Conservation (phyloP, 2,888 invertebrate species). For the Cerastis rubricosa region DNA sequence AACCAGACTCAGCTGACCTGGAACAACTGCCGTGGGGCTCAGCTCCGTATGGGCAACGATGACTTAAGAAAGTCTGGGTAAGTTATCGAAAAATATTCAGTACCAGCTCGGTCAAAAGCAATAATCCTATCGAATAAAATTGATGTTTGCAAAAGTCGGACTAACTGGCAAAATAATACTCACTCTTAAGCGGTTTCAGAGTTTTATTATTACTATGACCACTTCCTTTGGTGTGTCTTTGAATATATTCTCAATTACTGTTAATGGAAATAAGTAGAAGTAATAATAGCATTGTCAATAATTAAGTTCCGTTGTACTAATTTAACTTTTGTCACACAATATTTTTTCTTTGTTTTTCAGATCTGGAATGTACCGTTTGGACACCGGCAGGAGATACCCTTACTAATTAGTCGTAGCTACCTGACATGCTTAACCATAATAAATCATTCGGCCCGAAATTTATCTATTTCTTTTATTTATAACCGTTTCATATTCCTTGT, state of each 20-base stretch:
- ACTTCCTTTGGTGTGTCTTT: background rate
- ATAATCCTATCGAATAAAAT: background rate
- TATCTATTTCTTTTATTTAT: background rate
- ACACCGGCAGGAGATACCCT: constrained; percentile 67
- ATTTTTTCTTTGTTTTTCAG: constrained; percentile 66
- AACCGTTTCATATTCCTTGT: background rate
- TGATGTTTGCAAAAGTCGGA: background rate
- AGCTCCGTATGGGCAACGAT: constrained; percentile 75
- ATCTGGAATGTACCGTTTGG: constrained; percentile 73
- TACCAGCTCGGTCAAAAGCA: background rate
- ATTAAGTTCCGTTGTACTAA: too few relatives aligned
- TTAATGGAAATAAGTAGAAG: background rate
- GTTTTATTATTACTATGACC: background rate
- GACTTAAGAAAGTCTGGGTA: constrained; percentile 76
- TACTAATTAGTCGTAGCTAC: constrained; percentile 31
- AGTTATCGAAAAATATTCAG: constrained; percentile 40
- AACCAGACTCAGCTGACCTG: constrained; percentile 65
- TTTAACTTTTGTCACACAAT: background rate
- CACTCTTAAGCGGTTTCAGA: background rate
- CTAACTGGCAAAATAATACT: background rate
- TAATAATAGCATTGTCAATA: background rate
- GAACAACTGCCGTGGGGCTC: constrained; percentile 74
- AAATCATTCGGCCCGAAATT: background rate
- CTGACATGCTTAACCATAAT: background rate
- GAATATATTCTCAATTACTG: background rate